Conservation (phyloP, 2,797 vertebrate species). For the Acestrorhynchus altus region DNA sequence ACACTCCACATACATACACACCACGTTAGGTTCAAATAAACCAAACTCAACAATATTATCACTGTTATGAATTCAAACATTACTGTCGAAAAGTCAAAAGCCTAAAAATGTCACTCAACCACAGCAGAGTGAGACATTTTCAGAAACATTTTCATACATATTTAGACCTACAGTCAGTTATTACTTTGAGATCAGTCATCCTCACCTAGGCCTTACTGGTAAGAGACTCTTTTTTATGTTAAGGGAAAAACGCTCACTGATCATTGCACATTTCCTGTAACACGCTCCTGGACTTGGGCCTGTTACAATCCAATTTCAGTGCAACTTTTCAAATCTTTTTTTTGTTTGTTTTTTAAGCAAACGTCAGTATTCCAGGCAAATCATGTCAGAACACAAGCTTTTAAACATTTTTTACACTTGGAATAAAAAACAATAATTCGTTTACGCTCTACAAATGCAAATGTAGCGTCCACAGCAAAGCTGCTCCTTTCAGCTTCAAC, state of each 20-base stretch:
- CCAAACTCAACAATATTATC: conserved; percentile 45
- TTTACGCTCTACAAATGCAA: conserved; percentile 33
- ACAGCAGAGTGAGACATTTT: conserved; percentile 10
- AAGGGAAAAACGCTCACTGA: neutral
- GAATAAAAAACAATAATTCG: conserved; percentile 13
- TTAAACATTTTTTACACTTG: conserved; percentile 5
- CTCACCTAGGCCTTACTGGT: neutral
- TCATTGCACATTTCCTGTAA: neutral
- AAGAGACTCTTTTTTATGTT: neutral
- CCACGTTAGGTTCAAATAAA: conserved; percentile 64
- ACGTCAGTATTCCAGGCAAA: conserved; percentile 1
- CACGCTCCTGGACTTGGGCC: neutral
- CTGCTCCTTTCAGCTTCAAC: conserved; percentile 55
- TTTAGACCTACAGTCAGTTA: neutral
- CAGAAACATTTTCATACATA: conserved; percentile 33
- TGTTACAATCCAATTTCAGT: conserved; percentile 22
- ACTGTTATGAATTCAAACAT: conserved; percentile 47
- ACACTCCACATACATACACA: conserved; percentile 60
- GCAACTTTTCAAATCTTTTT: neutral
- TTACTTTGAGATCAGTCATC: neutral
- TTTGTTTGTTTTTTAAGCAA: neutral
- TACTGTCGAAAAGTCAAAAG: conserved; percentile 22
- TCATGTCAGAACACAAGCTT: neutral
- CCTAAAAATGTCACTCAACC: conserved; percentile 43
- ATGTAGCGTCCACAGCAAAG: conserved; percentile 56